These are phyloP conservation scores for Lacerta viridis DNA, from an alignment of 2,797 vertebrate genomes.

Conservation along the genomic window DNA sequence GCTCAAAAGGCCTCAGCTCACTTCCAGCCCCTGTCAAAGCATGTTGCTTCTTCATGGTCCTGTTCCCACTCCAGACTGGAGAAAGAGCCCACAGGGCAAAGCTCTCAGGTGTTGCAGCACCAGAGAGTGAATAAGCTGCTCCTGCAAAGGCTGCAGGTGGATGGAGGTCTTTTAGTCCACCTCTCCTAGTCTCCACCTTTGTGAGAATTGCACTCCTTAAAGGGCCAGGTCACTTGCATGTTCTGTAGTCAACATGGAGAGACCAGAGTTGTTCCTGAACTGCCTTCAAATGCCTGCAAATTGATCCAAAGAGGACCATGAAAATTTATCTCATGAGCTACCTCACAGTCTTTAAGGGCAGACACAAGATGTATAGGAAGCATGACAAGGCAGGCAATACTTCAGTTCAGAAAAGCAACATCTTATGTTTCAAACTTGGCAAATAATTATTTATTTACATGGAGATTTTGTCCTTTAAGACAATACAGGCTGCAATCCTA, in stretches of 20 bases:
- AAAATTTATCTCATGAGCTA: neutral
- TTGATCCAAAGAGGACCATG: neutral
- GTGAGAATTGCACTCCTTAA: too few species aligned
- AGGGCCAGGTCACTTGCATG: too few species aligned
- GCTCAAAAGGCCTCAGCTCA: too few species aligned
- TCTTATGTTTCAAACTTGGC: neutral
- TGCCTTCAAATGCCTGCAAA: neutral
- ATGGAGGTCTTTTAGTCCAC: neutral
- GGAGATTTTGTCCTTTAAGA: constrained; percentile 7
- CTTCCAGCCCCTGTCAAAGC: too few species aligned
- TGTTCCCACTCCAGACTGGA: too few species aligned
- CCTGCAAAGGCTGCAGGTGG: neutral
- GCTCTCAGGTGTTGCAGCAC: too few species aligned
- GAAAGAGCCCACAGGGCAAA: too few species aligned
- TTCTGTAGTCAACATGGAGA: neutral
- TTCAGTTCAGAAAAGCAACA: constrained; percentile 29
- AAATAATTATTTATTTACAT: neutral
- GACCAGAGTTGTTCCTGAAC: neutral
- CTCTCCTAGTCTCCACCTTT: too few species aligned
- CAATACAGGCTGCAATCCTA: neutral
- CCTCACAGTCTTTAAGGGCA: neutral
- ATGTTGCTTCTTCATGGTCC: too few species aligned
- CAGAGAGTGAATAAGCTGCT: neutral
- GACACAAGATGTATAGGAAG: neutral
- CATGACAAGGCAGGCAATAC: neutral